phyloP scores from a whole-genome alignment of 2,797 vertebrate species.

The Silurus aristotelis region DNA sequence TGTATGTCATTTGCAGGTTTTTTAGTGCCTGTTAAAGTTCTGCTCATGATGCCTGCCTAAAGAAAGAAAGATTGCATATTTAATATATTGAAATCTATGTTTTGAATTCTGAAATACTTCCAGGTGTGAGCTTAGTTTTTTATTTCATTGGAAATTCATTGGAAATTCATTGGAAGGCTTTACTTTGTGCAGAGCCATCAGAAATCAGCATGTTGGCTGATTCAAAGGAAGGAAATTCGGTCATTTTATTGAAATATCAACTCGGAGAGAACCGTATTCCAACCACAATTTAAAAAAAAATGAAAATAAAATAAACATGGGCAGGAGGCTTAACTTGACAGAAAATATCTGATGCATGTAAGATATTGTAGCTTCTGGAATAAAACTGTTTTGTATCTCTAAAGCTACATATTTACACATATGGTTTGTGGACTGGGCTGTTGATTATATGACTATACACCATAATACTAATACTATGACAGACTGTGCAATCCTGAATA shows the following conservation, averaged over 20 bases:
- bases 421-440: background rate
- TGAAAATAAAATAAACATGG: too few species aligned
- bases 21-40: background rate
- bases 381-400: background rate
- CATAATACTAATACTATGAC: background rate
- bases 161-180: background rate
- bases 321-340: background rate
- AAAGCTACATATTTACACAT: background rate
- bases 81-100: background rate
- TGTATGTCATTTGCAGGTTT: background rate
- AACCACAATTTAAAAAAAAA: background rate
- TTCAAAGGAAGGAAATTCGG: background rate
- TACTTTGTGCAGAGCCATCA: background rate
- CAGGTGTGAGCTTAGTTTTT: background rate
- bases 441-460: background rate
- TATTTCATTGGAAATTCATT: background rate
- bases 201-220: background rate
- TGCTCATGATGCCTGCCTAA: background rate
- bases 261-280: background rate
- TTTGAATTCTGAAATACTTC: background rate
- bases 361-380: background rate
- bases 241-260: background rate
- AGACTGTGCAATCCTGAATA: background rate
- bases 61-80: background rate
- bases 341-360: background rate